These are phyloP conservation scores for Lycaon pictus DNA, from an alignment of 2,113 vertebrate genomes.

Conservation along the genomic window DNA sequence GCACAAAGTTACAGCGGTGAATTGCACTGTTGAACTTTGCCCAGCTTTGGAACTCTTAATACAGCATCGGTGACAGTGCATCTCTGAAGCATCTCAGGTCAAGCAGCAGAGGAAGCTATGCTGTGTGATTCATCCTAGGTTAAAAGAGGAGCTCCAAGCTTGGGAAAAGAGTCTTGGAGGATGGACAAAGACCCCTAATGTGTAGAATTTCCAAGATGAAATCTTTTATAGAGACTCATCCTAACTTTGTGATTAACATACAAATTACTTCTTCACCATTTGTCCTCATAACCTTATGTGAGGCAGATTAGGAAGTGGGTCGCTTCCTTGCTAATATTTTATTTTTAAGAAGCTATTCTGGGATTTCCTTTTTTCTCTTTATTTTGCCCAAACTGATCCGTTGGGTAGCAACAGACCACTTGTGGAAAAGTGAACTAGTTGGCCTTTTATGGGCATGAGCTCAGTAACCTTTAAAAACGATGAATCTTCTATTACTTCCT, in stretches of 20 bases:
- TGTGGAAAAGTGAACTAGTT: conserved; percentile 62
- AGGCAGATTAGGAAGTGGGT: conserved; percentile 67
- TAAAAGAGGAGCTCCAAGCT: background rate
- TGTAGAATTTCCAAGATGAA: background rate
- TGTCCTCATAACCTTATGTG: background rate
- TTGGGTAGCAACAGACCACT: conserved; percentile 79
- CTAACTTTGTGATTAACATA: background rate
- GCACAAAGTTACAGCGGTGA: accelerated
- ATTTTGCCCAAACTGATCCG: conserved; percentile 76
- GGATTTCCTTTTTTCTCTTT: conserved; percentile 79
- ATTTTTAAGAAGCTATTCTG: conserved; percentile 78
- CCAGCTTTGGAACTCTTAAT: background rate
- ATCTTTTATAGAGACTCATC: background rate
- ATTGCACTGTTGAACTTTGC: background rate
- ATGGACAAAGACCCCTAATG: background rate
- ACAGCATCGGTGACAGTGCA: accelerated
- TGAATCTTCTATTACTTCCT: background rate
- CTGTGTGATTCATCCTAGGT: background rate
- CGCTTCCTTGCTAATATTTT: conserved; percentile 66
- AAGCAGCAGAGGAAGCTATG: background rate
- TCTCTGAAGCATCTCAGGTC: background rate
- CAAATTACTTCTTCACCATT: background rate
- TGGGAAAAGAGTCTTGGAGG: background rate
- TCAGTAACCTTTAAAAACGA: conserved; percentile 50
- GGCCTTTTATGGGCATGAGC: conserved; percentile 76